Conservation (phyloP, 92 coral and sea anemone species). For the Umimayanthus chanpuru region DNA sequence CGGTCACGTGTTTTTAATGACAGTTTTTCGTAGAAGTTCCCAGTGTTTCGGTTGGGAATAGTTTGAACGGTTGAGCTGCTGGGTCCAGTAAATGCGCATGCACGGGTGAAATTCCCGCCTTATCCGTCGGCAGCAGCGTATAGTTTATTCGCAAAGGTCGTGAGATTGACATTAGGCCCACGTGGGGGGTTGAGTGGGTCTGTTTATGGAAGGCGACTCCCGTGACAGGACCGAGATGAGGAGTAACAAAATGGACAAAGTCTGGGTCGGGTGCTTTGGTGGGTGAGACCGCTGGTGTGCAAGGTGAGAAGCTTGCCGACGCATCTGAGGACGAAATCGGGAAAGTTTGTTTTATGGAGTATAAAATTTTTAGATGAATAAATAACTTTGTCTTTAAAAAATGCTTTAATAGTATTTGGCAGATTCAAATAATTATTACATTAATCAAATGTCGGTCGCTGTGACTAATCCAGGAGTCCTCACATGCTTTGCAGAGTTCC, state of each 20-base stretch:
- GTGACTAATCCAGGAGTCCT: too few species aligned
- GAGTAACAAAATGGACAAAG: constrained; percentile 21
- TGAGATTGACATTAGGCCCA: neutral
- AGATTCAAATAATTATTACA: too few species aligned
- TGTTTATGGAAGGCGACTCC: neutral
- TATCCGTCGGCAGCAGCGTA: constrained; percentile 34
- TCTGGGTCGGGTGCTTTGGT: constrained; percentile 44
- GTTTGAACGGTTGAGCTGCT: constrained; percentile 8
- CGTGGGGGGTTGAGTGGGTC: constrained; percentile 11
- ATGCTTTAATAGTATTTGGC: too few species aligned
- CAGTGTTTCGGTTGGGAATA: constrained; percentile 33
- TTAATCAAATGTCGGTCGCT: too few species aligned
- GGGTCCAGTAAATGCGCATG: constrained; percentile 17
- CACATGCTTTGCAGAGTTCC: too few species aligned
- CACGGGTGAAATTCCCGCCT: constrained; percentile 42
- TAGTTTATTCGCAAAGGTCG: constrained; percentile 20
- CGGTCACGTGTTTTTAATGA: constrained; percentile 7
- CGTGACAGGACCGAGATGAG: constrained; percentile 34
- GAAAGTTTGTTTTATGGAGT: neutral
- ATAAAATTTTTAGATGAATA: too few species aligned
- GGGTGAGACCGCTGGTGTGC: constrained; percentile 38
- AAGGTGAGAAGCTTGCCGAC: constrained; percentile 26
- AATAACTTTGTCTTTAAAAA: too few species aligned
- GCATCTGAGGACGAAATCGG: neutral
- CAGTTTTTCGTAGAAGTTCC: constrained; percentile 26